phyloP scores from a whole-genome alignment of 2,888 invertebrate genomes.

The Apoda limacodes region DNA sequence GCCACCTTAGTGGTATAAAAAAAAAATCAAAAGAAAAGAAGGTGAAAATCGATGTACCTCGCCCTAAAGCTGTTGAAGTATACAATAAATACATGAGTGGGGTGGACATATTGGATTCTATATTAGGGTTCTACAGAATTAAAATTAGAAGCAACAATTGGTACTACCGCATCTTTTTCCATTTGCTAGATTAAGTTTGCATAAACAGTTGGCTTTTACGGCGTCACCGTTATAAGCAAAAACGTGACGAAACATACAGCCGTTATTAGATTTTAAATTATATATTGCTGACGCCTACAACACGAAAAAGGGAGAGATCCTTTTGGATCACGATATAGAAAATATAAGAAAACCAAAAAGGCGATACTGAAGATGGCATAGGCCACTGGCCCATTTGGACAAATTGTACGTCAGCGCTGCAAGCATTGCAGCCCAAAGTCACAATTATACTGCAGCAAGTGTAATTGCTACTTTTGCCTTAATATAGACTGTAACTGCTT shows the following conservation, averaged over 20 bases:
- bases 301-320: slow-evolving; percentile 16
- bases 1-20: no score
- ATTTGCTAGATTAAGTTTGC: slow-evolving; percentile 20
- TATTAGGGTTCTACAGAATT: slow-evolving; percentile 24
- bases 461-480: slow-evolving; percentile 4
- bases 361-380: slow-evolving; percentile 2
- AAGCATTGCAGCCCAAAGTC: slow-evolving; percentile 3
- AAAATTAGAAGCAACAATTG: slow-evolving; percentile 23
- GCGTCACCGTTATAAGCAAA: slow-evolving; percentile 18
- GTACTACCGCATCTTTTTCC: slow-evolving; percentile 24
- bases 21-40: slow-evolving; percentile 19
- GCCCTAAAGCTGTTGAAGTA: slow-evolving; percentile 19
- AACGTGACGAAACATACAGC: slow-evolving; percentile 13
- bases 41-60: slow-evolving; percentile 16
- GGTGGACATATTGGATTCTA: slow-evolving; percentile 22
- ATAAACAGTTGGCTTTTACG: slow-evolving; percentile 23
- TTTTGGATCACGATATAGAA: neutral
- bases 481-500: slow-evolving; percentile 8
- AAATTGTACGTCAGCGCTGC: slow-evolving; percentile 2
- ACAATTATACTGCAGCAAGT: slow-evolving; percentile 4
- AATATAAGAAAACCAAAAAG: neutral
- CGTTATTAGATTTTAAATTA: slow-evolving; percentile 19
- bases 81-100: slow-evolving; percentile 23
- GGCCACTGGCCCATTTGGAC: slow-evolving; percentile 7
- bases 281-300: slow-evolving; percentile 15